A percentile compares a stretch with the other conserved stretches of the same genome.
These are phyloP conservation scores for Eupithecia insigniata DNA, from an alignment of 2,888 invertebrate genomes.

Conservation along the genomic window DNA sequence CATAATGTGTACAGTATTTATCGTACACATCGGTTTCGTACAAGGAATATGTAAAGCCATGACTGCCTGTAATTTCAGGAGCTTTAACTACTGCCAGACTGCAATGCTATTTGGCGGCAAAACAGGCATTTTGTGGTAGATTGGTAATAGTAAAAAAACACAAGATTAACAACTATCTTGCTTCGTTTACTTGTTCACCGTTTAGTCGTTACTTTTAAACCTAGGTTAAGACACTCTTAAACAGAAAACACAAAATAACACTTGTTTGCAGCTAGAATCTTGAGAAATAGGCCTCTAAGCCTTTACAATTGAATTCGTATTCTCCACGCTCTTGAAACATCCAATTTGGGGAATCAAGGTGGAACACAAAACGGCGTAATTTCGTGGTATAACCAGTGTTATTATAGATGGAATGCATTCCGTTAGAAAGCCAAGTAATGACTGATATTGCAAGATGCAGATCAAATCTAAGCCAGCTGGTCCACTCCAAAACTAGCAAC, in stretches of 20 bases:
- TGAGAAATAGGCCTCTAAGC: neutral
- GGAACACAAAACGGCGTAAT: conserved; percentile 52
- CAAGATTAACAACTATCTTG: neutral
- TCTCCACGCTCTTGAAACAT: conserved; percentile 37
- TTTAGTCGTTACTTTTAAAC: neutral
- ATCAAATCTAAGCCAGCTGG: conserved; percentile 31
- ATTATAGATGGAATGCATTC: conserved; percentile 54
- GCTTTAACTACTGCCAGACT: neutral
- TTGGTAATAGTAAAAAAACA: neutral
- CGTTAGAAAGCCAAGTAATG: conserved; percentile 59
- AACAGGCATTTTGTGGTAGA: neutral
- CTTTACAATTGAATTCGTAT: conserved; percentile 39
- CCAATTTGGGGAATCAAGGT: conserved; percentile 43
- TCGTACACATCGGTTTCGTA: neutral
- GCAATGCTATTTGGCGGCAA: neutral
- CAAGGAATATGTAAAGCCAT: neutral
- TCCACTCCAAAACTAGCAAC: conserved; percentile 1
- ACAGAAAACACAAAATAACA: neutral
- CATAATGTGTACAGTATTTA: neutral
- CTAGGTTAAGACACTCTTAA: neutral
- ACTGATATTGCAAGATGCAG: conserved; percentile 46
- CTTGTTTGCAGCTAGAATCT: conserved; percentile 4
- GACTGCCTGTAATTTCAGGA: neutral
- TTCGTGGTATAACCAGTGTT: conserved; percentile 53
- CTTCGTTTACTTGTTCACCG: neutral